phyloP scores from a whole-genome alignment of 2,797 vertebrate species.

The Pachyuromys duprasi region DNA sequence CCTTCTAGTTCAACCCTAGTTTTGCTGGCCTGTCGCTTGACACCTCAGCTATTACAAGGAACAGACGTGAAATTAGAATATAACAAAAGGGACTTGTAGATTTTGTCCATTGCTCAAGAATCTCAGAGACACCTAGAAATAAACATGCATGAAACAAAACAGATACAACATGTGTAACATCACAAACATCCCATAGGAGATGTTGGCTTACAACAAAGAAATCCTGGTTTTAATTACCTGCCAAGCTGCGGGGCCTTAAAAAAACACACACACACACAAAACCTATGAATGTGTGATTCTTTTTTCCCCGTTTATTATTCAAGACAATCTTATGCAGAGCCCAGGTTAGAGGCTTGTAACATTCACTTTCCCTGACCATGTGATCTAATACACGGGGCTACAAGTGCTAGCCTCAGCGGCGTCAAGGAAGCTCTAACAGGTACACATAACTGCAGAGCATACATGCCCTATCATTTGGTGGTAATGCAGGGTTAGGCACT shows the following conservation, averaged over 20 bases:
- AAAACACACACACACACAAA: too few species aligned
- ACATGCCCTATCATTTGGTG: conserved; percentile 65
- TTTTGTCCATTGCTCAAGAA: conserved; percentile 49
- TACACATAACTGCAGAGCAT: conserved; percentile 73
- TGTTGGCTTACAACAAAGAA: conserved; percentile 33
- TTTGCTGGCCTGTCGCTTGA: not conserved
- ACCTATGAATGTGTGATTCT: not conserved
- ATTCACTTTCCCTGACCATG: not conserved
- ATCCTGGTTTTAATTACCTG: conserved; percentile 48
- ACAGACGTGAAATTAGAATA: conserved; percentile 10
- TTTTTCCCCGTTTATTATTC: not conserved
- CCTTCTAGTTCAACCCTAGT: conserved; percentile 20
- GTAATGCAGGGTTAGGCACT: conserved; percentile 24
- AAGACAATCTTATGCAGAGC: not conserved
- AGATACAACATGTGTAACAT: not conserved
- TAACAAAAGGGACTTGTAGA: conserved; percentile 41
- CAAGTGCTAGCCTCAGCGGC: conserved; percentile 41
- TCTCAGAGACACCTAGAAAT: conserved; percentile 42
- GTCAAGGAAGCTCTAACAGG: conserved; percentile 79
- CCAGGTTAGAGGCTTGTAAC: conserved; percentile 32
- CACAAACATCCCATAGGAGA: conserved; percentile 15
- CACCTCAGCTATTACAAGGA: not conserved
- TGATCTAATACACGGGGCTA: conserved; percentile 18
- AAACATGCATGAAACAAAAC: not conserved
- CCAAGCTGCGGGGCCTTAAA: conserved; percentile 35